These are phyloP conservation scores for Salmo trutta DNA, from an alignment of 2,797 vertebrate genomes.

Conservation along the genomic window DNA sequence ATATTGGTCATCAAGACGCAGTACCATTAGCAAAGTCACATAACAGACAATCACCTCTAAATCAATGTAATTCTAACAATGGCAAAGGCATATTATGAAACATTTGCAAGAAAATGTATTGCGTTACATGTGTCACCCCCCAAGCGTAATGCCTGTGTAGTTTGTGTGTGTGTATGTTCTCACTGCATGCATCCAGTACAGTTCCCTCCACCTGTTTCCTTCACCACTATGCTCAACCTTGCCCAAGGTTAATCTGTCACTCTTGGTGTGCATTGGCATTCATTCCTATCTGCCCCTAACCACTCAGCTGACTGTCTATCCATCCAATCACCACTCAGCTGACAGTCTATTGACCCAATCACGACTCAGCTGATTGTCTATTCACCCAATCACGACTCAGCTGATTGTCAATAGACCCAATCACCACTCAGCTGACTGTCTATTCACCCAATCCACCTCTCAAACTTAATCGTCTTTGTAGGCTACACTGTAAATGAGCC, in stretches of 20 bases:
- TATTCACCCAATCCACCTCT: constrained; percentile 40
- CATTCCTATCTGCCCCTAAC: constrained; percentile 77
- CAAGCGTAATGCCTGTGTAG: no score
- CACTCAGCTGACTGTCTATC: constrained; percentile 73
- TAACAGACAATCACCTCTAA: constrained; percentile 10
- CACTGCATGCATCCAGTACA: background rate
- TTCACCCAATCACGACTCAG: no score
- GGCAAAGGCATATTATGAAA: background rate
- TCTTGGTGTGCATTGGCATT: constrained; percentile 80
- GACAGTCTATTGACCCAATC: no score
- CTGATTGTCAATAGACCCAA: no score
- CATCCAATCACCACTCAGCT: constrained; percentile 5
- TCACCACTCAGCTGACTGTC: no score
- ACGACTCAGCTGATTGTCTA: no score
- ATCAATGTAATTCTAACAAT: background rate
- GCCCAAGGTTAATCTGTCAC: constrained; percentile 83
- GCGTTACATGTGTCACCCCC: no score
- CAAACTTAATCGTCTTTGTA: constrained; percentile 73
- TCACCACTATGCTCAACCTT: constrained; percentile 71
- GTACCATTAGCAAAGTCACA: constrained; percentile 1
- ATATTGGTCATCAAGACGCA: constrained; percentile 3
- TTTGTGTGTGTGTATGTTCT: constrained; percentile 12
- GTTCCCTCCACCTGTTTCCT: constrained; percentile 43
- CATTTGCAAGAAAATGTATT: background rate
- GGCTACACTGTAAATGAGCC: constrained; percentile 75